Percentiles rank a stretch among this genome's conserved stretches.
Conservation (phyloP, 2,113 vertebrate species). For the Chaetodon trifascialis region DNA sequence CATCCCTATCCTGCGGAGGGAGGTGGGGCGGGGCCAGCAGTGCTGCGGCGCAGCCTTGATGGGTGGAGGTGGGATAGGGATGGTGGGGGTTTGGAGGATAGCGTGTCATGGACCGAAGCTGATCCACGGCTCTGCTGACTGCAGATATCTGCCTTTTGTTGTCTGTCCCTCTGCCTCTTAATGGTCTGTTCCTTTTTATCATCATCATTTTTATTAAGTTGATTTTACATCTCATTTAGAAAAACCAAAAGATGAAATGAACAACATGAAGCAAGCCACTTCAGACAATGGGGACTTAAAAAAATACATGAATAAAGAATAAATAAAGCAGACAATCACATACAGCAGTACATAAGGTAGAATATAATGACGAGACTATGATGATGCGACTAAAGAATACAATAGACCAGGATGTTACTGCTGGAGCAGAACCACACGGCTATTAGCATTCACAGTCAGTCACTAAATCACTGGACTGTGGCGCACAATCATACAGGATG, state of each 20-base stretch:
- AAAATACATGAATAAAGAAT: background rate
- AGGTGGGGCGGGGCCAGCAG: constrained; percentile 36
- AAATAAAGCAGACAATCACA: background rate
- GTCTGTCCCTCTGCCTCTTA: background rate
- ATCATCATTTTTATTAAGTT: background rate
- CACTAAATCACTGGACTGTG: constrained; percentile 9
- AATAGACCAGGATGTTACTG: background rate
- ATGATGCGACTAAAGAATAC: background rate
- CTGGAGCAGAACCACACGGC: background rate
- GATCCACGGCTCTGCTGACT: background rate
- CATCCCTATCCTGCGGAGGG: constrained; percentile 64
- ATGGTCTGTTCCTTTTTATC: background rate
- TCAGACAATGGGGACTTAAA: background rate
- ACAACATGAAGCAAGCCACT: background rate
- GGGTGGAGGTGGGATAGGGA: constrained; percentile 24
- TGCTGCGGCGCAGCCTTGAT: constrained; percentile 35
- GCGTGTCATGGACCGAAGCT: background rate
- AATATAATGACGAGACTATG: background rate
- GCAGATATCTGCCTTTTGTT: constrained; percentile 4
- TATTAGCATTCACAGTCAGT: constrained; percentile 50
- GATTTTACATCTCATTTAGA: background rate
- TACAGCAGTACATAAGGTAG: background rate
- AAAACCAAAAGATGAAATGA: background rate
- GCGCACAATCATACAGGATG: background rate
- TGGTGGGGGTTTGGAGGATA: constrained; percentile 1